Conservation (phyloP, 2,113 vertebrate genomes). For the Zapus hudsonius region DNA sequence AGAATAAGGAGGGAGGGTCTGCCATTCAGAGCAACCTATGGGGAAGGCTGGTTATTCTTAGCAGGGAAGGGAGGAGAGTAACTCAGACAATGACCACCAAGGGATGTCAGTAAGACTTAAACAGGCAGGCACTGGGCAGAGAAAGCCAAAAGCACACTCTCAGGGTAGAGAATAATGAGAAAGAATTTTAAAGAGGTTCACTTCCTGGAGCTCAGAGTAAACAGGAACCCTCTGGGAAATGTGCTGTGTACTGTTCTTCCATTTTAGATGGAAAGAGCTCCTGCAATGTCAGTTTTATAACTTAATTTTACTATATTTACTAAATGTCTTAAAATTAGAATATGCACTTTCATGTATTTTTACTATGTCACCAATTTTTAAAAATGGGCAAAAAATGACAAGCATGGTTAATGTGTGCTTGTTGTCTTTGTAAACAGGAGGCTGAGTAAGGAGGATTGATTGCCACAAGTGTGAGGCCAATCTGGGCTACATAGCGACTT, state of each 20-base stretch:
- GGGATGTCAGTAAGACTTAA: not conserved
- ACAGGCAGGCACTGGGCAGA: not conserved
- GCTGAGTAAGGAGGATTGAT: no score
- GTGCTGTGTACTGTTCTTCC: not conserved
- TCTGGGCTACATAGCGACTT: no score
- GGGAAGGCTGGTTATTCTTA: not conserved
- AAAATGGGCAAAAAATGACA: not conserved
- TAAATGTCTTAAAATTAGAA: not conserved
- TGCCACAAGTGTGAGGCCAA: no score
- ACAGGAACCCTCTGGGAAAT: not conserved
- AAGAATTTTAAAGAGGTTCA: not conserved
- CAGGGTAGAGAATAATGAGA: not conserved
- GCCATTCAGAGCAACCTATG: not conserved
- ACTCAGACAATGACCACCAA: not conserved
- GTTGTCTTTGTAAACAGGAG: no score
- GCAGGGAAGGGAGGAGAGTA: not conserved
- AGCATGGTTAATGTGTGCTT: no score
- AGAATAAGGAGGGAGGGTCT: not conserved
- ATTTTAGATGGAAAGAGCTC: not conserved
- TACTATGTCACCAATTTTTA: not conserved
- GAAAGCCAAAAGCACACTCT: not conserved
- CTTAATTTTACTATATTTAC: not conserved
- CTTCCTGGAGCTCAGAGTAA: not conserved
- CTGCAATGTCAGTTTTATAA: not conserved
- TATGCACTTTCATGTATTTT: not conserved